Conservation (phyloP, 1,140 invertebrate species). For the Psix sp. region DNA sequence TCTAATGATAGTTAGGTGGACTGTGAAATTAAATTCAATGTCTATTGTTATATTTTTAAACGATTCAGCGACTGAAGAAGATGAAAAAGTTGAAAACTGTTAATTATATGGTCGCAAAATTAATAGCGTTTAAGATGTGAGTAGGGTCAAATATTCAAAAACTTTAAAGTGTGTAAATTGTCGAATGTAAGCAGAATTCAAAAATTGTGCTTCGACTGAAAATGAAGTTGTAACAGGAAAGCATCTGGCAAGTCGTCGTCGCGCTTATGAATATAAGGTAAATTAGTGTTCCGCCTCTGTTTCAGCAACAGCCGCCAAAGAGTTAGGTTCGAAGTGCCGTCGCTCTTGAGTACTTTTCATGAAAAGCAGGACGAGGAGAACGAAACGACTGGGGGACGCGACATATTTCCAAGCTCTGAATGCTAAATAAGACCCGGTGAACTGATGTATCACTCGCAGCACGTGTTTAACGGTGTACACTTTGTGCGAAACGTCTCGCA, state of each 20-base stretch:
- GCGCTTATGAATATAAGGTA: slow-evolving; percentile 35
- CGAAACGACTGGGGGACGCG: slow-evolving; percentile 6
- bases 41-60: too few species aligned
- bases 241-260: slow-evolving; percentile 42
- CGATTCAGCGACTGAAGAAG: too few species aligned
- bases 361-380: slow-evolving; percentile 23
- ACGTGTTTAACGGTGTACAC: slow-evolving; percentile 46
- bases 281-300: slow-evolving; percentile 36
- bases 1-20: too few species aligned
- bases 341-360: slow-evolving; percentile 44
- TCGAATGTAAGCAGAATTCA: slow-evolving; percentile 24
- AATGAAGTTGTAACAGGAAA: slow-evolving; percentile 48
- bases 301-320: slow-evolving; percentile 50
- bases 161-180: slow-evolving; percentile 8
- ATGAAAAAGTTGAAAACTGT: too few species aligned
- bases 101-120: too few species aligned
- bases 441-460: slow-evolving; percentile 48
- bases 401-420: slow-evolving; percentile 36
- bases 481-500: slow-evolving; percentile 43
- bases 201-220: slow-evolving; percentile 40
- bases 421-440: slow-evolving; percentile 47
- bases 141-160: slow-evolving; percentile 38
- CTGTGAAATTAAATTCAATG: too few species aligned
- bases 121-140: too few species aligned
- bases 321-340: slow-evolving; percentile 47